Conservation (phyloP, 1,140 invertebrate species). For the Drosophila setifemur region DNA sequence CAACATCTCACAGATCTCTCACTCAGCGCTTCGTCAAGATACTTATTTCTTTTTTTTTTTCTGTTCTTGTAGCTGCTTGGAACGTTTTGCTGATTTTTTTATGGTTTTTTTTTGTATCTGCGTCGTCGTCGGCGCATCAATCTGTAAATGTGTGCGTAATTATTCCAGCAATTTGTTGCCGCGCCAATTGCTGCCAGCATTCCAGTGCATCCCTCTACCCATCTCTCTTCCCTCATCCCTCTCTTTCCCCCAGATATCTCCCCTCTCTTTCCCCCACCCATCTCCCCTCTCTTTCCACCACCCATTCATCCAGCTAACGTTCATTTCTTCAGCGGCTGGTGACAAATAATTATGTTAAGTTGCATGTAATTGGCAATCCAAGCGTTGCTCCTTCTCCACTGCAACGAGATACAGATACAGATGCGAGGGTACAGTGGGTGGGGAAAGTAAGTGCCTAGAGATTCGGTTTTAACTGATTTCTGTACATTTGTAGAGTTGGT, state of each 20-base stretch:
- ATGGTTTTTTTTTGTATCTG: not conserved
- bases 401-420: slow-evolving; percentile 5
- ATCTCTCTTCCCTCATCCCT: not conserved
- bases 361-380: slow-evolving; percentile 60
- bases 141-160: slow-evolving; percentile 80
- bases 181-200: slow-evolving; percentile 77
- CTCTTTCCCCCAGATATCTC: too few species aligned
- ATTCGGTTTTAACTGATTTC: too few species aligned
- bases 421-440: slow-evolving; percentile 3
- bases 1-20: slow-evolving; percentile 35
- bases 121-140: slow-evolving; percentile 54
- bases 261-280: not conserved
- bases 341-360: slow-evolving; percentile 63
- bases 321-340: slow-evolving; percentile 8
- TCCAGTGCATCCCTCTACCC: slow-evolving; percentile 22
- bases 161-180: slow-evolving; percentile 82
- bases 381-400: not conserved
- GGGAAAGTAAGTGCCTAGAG: not conserved
- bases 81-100: slow-evolving; percentile 25
- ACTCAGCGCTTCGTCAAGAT: slow-evolving; percentile 34
- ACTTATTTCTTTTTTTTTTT: not conserved
- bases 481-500: too few species aligned
- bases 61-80: not conserved
- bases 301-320: not conserved
- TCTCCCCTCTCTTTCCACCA: not conserved